Base-by-base conservation (phyloP, 2,113 vertebrate species). In the Pitta sordida region DNA sequence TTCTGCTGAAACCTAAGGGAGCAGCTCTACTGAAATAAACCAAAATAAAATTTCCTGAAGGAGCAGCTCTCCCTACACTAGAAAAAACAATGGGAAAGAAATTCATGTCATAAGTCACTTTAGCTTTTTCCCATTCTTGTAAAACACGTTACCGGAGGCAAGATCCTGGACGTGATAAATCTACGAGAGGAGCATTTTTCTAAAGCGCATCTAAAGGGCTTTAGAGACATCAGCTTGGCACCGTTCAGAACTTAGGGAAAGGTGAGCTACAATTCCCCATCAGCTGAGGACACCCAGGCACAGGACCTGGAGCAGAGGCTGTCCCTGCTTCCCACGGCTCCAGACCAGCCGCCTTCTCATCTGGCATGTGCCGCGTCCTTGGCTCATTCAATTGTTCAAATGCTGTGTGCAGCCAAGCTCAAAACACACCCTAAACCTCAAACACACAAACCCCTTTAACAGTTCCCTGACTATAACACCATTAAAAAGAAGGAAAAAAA, bases 351-450 rank as follows among this genome's bases (percentile, higher is more conserved):
- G 9, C 21, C 64, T 56, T n/a, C 22, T 46, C 46, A 14, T 6
- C 75, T 15, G 10, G 29, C 64, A 15, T 6, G 24, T 8, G 56
- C 70, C 5, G 4, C 0, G 0, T n/a, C 77, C 91, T 91, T 58
- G 39, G 36, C 78, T 73, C 26, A 15, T 22, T 60, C 58, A 24
- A 15, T 49, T 64, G 44, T 58, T 89, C 77, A 84, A 89, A 59
- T 24, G 3, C 6, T 77, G 52, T 53, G 81, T 23, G 83, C 70
- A 92, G 86, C 77, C 84, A 65, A 82, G 59, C 89, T 87, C 63
- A 34, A 91, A 90, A 80, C 84, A 94, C 91, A 76, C 82, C 81
- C 84, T 43, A 79, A 95, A 85, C 87, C 89, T 95, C 94, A 91
- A 91, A 69, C 82, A 86, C 67, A 88, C 84, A 79, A 62, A 91